These are phyloP conservation scores for Caerostris darwini DNA, from an alignment of 1,140 invertebrate species.

Conservation along the genomic window DNA sequence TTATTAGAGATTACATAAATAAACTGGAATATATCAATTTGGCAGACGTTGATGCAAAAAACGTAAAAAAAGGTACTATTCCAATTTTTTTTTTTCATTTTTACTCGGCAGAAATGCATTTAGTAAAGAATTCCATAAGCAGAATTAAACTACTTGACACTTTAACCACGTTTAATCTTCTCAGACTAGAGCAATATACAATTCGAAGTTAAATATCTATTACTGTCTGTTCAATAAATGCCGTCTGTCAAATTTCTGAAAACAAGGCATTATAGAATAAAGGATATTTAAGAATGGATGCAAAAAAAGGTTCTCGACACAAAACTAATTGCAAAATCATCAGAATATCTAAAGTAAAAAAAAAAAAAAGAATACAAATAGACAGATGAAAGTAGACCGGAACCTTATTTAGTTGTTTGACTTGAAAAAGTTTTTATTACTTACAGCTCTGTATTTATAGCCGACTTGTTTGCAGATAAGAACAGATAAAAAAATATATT, in stretches of 20 bases:
- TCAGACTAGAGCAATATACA: not conserved
- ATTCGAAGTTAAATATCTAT: not conserved
- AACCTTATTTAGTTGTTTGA: not conserved
- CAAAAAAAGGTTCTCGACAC: not conserved
- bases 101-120: too few species aligned
- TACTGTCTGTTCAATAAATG: not conserved
- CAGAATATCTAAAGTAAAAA: not conserved
- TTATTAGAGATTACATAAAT: too few species aligned
- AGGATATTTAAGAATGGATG: not conserved
- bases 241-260: not conserved
- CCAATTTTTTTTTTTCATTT: too few species aligned
- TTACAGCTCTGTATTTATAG: not conserved
- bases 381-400: not conserved
- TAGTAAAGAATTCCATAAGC: too few species aligned
- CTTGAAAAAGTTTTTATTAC: not conserved
- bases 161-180: not conserved
- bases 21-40: too few species aligned
- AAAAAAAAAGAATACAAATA: not conserved
- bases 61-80: too few species aligned
- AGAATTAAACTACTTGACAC: too few species aligned
- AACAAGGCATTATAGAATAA: not conserved
- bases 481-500: not conserved
- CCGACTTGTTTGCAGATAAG: not conserved
- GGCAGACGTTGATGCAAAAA: too few species aligned
- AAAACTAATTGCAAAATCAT: not conserved